Conservation (phyloP, 2,113 vertebrate genomes). For the Anas platyrhynchos region DNA sequence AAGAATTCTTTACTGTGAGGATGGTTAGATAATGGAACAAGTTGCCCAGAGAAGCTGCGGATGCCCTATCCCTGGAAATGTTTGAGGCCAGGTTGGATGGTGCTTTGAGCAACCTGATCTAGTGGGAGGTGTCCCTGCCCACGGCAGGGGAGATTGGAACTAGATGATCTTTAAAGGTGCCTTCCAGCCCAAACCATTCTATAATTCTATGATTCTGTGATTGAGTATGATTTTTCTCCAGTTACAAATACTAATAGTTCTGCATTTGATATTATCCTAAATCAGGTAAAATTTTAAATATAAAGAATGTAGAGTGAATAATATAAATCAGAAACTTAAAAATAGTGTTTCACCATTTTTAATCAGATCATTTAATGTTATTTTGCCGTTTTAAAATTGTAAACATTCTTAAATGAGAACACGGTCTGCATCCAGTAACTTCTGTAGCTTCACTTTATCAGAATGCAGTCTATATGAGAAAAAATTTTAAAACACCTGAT, state of each 20-base stretch:
- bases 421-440: not conserved
- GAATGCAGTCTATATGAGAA: not conserved
- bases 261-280: not conserved
- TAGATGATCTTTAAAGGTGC: not conserved
- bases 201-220: not conserved
- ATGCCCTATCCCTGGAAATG: not conserved
- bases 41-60: not conserved
- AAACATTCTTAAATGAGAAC: not conserved
- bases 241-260: not conserved
- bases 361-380: not conserved
- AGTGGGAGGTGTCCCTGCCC: not conserved
- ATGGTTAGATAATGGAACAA: not conserved
- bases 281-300: not conserved
- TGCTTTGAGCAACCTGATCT: not conserved
- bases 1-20: not conserved
- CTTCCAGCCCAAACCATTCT: not conserved
- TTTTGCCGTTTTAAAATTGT: not conserved
- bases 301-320: not conserved
- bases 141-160: not conserved
- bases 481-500: not conserved
- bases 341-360: not conserved
- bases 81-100: not conserved
- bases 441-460: not conserved
- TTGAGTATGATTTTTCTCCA: not conserved
- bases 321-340: not conserved